A percentile compares a stretch with the other conserved stretches of the same genome.
Conservation (phyloP, 2,113 vertebrate species). For the Leptobrachium ailaonicum region DNA sequence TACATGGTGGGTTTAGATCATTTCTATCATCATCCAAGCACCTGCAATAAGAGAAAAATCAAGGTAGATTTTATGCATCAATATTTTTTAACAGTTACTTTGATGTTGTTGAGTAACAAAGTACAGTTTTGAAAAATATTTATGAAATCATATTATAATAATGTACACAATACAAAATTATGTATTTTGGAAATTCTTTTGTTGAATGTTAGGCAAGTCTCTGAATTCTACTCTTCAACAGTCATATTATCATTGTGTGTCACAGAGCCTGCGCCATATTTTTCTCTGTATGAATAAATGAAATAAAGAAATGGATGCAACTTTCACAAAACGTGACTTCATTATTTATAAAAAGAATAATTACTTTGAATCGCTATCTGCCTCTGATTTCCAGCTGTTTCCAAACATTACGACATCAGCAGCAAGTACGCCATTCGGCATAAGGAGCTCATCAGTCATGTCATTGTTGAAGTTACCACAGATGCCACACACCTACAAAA, state of each 20-base stretch:
- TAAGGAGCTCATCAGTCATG: slow-evolving; percentile 54
- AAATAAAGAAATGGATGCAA: too few species aligned
- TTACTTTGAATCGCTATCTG: slow-evolving; percentile 55
- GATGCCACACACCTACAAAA: slow-evolving; percentile 62
- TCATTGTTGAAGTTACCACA: slow-evolving; percentile 65
- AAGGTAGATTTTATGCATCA: not conserved
- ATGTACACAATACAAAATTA: too few species aligned
- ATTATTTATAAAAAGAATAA: not conserved
- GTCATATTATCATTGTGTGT: too few species aligned
- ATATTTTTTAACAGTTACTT: not conserved
- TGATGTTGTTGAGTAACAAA: too few species aligned
- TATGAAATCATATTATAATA: too few species aligned
- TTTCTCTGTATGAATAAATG: too few species aligned
- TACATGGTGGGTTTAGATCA: slow-evolving; percentile 56
- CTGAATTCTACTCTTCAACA: not conserved
- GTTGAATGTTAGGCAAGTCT: too few species aligned
- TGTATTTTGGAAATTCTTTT: too few species aligned
- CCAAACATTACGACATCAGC: slow-evolving; percentile 59
- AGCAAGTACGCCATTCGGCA: slow-evolving; percentile 52
- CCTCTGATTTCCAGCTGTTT: slow-evolving; percentile 66
- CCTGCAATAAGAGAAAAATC: slow-evolving; percentile 52
- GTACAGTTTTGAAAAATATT: too few species aligned
- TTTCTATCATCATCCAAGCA: slow-evolving; percentile 59
- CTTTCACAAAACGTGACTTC: too few species aligned
- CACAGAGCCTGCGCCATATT: too few species aligned